Evolutionary conservation across 2,888 invertebrate genomes (phyloP).

Genomic region (Eilema griseolum): DNA sequence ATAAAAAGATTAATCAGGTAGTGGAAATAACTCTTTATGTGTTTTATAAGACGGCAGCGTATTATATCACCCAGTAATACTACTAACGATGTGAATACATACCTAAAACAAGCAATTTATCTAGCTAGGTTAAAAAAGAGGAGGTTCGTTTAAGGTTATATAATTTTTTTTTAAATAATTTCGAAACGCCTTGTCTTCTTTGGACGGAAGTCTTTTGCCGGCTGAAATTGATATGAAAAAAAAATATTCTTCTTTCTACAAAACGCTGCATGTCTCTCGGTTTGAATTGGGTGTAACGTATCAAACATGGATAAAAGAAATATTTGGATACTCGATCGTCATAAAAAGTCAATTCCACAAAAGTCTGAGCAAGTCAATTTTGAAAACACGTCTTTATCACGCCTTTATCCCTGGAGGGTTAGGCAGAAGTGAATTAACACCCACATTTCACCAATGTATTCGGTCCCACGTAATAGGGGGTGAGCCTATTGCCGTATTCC

Average conservation of each 20-base stretch:
- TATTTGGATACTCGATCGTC: background rate
- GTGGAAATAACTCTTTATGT: constrained; percentile 4
- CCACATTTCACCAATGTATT: too few relatives aligned
- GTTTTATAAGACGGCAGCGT: background rate
- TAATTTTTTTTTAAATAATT: too few relatives aligned
- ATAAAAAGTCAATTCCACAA: too few relatives aligned
- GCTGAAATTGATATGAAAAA: too few relatives aligned
- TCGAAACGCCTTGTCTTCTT: background rate
- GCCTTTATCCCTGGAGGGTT: too few relatives aligned
- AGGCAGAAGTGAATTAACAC: too few relatives aligned
- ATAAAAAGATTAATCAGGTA: constrained; percentile 6
- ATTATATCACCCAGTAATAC: background rate
- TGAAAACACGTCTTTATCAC: too few relatives aligned
- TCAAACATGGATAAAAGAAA: background rate
- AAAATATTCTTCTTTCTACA: background rate
- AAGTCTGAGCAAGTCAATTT: background rate
- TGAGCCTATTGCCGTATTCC: too few relatives aligned
- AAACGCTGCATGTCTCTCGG: background rate
- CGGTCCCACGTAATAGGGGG: too few relatives aligned
- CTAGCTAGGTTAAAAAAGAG: background rate
- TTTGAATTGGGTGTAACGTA: background rate
- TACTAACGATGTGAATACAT: background rate
- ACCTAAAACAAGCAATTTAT: too few relatives aligned
- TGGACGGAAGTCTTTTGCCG: background rate
- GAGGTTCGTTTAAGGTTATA: background rate